phyloP scores from a whole-genome alignment of 2,888 invertebrate species.

The Plusia festucae region DNA sequence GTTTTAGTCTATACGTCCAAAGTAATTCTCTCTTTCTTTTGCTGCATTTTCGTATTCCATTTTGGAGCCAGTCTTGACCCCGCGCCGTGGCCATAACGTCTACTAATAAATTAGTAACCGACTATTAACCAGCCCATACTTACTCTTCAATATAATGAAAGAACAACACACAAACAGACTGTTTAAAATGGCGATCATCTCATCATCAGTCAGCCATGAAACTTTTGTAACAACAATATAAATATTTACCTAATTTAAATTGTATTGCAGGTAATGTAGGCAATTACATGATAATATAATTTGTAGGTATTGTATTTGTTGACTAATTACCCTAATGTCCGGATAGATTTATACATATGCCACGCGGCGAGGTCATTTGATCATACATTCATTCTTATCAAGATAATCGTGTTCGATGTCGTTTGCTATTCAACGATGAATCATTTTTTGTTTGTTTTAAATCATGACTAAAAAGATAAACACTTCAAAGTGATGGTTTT shows the following conservation, averaged over 20 bases:
- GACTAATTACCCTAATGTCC: neutral
- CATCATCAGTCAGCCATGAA: neutral
- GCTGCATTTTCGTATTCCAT: no score
- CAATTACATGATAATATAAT: constrained; percentile 1
- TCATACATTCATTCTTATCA: constrained; percentile 32
- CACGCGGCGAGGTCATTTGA: constrained; percentile 30
- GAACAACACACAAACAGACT: neutral
- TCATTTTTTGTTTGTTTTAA: constrained; percentile 19
- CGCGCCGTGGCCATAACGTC: no score
- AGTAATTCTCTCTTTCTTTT: no score
- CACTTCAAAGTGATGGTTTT: neutral
- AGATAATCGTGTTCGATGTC: constrained; percentile 40
- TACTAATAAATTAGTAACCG: no score
- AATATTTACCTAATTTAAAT: neutral
- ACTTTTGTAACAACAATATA: neutral
- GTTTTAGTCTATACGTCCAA: no score
- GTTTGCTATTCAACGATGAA: constrained; percentile 33
- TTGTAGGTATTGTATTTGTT: neutral
- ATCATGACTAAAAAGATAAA: constrained; percentile 31
- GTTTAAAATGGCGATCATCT: neutral
- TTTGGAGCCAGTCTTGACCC: no score
- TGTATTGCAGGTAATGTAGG: neutral
- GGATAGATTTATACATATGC: constrained; percentile 10
- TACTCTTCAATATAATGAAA: neutral
- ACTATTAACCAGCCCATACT: no score